These are phyloP conservation scores for Parotia lawesii DNA, from an alignment of 2,113 vertebrate genomes.

Conservation along the genomic window DNA sequence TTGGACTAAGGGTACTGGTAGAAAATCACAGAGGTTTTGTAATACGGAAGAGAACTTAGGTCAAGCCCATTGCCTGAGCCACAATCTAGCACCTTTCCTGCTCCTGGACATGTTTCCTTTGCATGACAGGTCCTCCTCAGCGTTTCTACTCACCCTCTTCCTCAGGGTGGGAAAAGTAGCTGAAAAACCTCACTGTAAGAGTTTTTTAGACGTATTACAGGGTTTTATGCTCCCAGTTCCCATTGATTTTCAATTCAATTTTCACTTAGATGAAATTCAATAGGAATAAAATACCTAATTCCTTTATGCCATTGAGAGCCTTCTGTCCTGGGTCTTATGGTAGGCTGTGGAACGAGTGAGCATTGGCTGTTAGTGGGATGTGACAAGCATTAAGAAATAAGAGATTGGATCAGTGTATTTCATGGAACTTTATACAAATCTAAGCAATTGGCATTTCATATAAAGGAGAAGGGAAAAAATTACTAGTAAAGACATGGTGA, in stretches of 20 bases:
- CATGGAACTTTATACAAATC: conserved; percentile 3
- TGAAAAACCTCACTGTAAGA: not conserved
- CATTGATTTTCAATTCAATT: conserved; percentile 35
- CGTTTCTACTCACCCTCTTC: not conserved
- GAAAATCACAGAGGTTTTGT: not conserved
- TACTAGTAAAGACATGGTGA: not conserved
- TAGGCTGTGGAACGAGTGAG: not conserved
- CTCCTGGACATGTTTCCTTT: not conserved
- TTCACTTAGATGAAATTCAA: conserved; percentile 32
- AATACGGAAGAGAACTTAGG: not conserved
- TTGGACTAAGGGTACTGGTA: not conserved
- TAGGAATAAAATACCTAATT: conserved; percentile 11
- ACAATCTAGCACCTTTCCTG: not conserved
- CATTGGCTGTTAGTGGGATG: not conserved
- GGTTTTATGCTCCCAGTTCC: not conserved
- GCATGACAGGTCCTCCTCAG: not conserved
- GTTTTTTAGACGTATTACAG: not conserved
- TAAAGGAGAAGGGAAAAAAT: conserved; percentile 20
- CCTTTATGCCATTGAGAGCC: conserved; percentile 1
- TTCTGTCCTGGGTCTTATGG: not conserved
- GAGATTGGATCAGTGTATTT: conserved; percentile 9
- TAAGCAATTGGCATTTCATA: not conserved
- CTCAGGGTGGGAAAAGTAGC: not conserved
- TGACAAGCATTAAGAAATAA: conserved; percentile 25
- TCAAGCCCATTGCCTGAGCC: not conserved